A percentile compares a stretch with the other conserved stretches of the same genome.
These are phyloP conservation scores for Plectropomus leopardus DNA, from an alignment of 2,113 vertebrate genomes.

Conservation along the genomic window DNA sequence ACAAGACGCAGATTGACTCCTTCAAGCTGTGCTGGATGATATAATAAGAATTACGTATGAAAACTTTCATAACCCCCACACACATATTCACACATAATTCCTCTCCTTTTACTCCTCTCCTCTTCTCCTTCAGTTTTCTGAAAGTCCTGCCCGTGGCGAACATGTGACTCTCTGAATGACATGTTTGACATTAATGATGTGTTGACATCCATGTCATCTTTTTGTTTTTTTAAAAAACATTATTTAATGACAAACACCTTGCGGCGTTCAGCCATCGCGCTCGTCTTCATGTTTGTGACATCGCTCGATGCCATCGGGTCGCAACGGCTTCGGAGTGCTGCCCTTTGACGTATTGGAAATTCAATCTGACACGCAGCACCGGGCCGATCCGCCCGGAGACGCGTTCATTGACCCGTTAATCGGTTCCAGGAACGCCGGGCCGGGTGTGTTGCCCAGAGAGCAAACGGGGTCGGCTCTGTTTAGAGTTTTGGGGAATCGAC, in stretches of 20 bases:
- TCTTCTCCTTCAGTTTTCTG: neutral
- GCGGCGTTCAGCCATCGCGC: neutral
- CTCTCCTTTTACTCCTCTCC: no score
- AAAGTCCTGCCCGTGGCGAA: neutral
- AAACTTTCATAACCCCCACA: neutral
- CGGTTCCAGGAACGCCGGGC: conserved; percentile 17
- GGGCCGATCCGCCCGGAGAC: conserved; percentile 1
- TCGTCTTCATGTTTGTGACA: conserved; percentile 21
- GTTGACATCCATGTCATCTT: conserved; percentile 28
- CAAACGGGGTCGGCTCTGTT: neutral
- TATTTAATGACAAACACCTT: conserved; percentile 19
- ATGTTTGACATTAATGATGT: conserved; percentile 38
- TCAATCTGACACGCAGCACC: conserved; percentile 34
- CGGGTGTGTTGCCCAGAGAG: neutral
- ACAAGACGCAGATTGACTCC: neutral
- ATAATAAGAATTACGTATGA: neutral
- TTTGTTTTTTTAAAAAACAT: conserved; percentile 37
- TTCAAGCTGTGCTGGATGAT: neutral
- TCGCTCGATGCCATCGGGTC: neutral
- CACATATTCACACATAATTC: neutral
- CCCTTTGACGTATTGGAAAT: conserved; percentile 32
- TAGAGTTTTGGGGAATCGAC: neutral
- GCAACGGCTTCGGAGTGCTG: neutral
- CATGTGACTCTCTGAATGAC: conserved; percentile 18
- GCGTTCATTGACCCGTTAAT: conserved; percentile 42